Base-by-base conservation (phyloP, 2,888 invertebrate species). In the Lasioglossum morio region DNA sequence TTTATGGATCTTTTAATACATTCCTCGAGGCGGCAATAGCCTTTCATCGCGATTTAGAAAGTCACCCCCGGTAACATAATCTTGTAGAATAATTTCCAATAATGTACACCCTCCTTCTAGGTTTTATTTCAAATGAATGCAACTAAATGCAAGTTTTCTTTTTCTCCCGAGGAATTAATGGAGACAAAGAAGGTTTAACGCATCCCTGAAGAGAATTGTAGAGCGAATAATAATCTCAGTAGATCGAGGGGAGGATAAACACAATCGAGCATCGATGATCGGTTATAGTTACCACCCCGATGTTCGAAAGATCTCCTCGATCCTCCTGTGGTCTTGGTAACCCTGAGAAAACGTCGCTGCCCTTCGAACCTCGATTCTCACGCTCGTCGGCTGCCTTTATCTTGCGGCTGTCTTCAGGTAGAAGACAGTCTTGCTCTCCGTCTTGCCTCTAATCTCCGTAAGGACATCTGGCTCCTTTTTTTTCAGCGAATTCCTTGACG, bases 311-410 rank as follows among this genome's bases (percentile, higher is more conserved):
- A 93, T 92, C 94, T 94, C 94, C 90, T 94, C 84, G 66, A 79
- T 74, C 75, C 72, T 94, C 85, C 92, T 94, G 93, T 78, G 84
- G 85, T 89, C 93, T 94, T 94, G 94, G 89, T 94, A 93, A 82
- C 87, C 91, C 93, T 94, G 93, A 93, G 94, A 94, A 94, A 91
- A 88, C 86, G 80, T 91, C 90, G 91, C 87, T 92, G 91, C 91
- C 92, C 93, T 93, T 92, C 90, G 93, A 94, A 93, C 88, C 92
- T 92, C 84, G 91, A 91, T 94, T 94, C 94, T 94, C 94, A 94
- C 93, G 93, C 92, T 93, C 91, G 86, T 16, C 72, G 76, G 76
- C 53, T 81, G 70, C 19, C 73, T 63, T 87, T 78, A 84, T 89
- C 82, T 87, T 34, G 72, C 84, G 81, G 46, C 79, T 74, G 72